These are phyloP conservation scores for Caenorhabditis angaria DNA, from an alignment of 2,888 invertebrate genomes.

Conservation along the genomic window DNA sequence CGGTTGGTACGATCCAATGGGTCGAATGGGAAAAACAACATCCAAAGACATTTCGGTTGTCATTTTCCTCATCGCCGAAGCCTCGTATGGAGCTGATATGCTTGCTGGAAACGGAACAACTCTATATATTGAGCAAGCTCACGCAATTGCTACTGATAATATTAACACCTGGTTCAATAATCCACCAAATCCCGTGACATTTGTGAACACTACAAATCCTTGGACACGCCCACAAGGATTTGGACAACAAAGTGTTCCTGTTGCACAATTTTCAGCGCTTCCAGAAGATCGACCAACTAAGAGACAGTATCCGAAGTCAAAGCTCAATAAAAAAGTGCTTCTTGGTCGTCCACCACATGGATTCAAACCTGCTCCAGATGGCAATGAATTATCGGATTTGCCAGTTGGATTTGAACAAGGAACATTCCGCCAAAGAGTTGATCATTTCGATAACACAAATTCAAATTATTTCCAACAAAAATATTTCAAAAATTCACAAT, in stretches of 20 bases:
- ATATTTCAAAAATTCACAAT: constrained; percentile 82
- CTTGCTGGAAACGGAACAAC: constrained; percentile 32
- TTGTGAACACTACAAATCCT: constrained; percentile 28
- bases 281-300: constrained; percentile 33
- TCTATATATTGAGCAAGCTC: constrained; percentile 28
- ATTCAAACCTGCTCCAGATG: constrained; percentile 35
- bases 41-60: constrained; percentile 24
- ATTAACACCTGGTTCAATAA: constrained; percentile 51
- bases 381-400: background rate
- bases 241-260: background rate
- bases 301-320: constrained; percentile 13
- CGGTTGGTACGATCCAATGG: constrained; percentile 37
- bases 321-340: constrained; percentile 27
- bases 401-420: constrained; percentile 28
- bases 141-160: constrained; percentile 42
- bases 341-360: constrained; percentile 48
- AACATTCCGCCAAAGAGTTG: constrained; percentile 37
- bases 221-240: constrained; percentile 19
- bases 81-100: constrained; percentile 45
- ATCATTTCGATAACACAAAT: constrained; percentile 53
- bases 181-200: constrained; percentile 29
- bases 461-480: constrained; percentile 76
- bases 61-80: constrained; percentile 23
- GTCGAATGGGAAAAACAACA: constrained; percentile 19
- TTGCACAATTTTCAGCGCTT: constrained; percentile 16